Conservation (phyloP, 2,113 vertebrate species). For the Hemibagrus wyckioides region DNA sequence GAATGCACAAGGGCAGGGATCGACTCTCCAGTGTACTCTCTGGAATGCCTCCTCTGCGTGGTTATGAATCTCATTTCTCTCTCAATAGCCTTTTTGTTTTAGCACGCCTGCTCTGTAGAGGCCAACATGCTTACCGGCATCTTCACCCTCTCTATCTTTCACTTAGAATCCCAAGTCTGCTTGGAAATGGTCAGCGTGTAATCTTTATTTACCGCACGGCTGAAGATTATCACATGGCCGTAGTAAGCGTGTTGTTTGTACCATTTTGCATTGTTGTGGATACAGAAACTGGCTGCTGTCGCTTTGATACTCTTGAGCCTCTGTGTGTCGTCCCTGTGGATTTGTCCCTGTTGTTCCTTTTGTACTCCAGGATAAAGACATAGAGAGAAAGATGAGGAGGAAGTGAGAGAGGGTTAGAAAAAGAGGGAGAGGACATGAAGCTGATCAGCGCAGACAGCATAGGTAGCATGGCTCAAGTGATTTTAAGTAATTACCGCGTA, state of each 20-base stretch:
- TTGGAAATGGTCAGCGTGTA: neutral
- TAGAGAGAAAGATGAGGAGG: neutral
- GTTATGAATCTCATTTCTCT: conserved; percentile 48
- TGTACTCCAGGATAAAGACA: neutral
- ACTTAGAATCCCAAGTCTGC: neutral
- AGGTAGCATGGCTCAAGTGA: conserved; percentile 1
- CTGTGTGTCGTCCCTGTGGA: neutral
- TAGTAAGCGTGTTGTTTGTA: conserved; percentile 7
- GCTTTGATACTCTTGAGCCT: neutral
- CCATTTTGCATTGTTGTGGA: neutral
- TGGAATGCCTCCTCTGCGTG: conserved; percentile 41
- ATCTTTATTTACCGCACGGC: neutral
- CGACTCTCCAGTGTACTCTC: conserved; percentile 2
- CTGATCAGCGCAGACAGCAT: conserved; percentile 8
- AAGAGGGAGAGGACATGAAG: neutral
- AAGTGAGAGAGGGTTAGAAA: neutral
- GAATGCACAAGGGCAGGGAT: conserved; percentile 27
- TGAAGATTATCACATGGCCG: neutral
- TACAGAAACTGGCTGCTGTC: neutral
- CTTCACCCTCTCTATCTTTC: neutral
- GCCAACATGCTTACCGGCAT: neutral
- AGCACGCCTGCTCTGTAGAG: neutral
- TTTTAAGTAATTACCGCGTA: conserved; percentile 46
- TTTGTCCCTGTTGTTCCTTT: neutral
- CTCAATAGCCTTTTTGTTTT: conserved; percentile 53